Evolutionary conservation across 2,113 vertebrate genomes (phyloP).

Genomic region (Muntiacus muntjak): DNA sequence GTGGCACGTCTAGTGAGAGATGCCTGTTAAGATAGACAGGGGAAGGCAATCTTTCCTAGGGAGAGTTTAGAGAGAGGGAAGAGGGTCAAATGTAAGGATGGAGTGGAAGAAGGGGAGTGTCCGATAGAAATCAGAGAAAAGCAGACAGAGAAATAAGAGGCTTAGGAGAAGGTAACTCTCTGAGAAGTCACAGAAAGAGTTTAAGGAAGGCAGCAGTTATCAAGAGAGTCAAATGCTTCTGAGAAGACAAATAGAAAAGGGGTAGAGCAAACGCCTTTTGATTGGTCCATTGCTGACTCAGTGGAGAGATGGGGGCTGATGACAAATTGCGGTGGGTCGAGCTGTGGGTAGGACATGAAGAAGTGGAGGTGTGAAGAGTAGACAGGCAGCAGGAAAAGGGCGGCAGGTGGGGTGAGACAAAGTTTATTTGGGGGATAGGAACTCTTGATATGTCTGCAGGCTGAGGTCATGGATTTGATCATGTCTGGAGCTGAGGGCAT

Average conservation of each 20-base stretch:
- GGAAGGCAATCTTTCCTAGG: not conserved
- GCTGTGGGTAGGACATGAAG: not conserved
- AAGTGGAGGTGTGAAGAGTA: not conserved
- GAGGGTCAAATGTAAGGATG: not conserved
- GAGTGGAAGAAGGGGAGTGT: not conserved
- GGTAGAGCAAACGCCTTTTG: not conserved
- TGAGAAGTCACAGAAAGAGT: not conserved
- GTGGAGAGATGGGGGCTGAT: not conserved
- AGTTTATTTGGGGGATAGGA: not conserved
- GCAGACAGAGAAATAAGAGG: not conserved
- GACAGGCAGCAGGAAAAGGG: not conserved
- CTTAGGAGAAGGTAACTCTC: not conserved
- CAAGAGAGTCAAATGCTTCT: not conserved
- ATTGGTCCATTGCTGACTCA: not conserved
- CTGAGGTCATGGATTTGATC: not conserved
- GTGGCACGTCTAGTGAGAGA: not conserved
- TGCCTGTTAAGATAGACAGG: not conserved
- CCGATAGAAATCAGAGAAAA: not conserved
- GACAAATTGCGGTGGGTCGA: not conserved
- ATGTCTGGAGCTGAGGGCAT: not conserved
- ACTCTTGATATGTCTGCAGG: not conserved
- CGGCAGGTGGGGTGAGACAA: not conserved
- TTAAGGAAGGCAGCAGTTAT: not conserved
- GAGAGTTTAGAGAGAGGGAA: not conserved
- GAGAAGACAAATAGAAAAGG: not conserved